These are phyloP conservation scores for Caenorhabditis uteleia DNA, from an alignment of 2,888 invertebrate species.

Conservation along the genomic window DNA sequence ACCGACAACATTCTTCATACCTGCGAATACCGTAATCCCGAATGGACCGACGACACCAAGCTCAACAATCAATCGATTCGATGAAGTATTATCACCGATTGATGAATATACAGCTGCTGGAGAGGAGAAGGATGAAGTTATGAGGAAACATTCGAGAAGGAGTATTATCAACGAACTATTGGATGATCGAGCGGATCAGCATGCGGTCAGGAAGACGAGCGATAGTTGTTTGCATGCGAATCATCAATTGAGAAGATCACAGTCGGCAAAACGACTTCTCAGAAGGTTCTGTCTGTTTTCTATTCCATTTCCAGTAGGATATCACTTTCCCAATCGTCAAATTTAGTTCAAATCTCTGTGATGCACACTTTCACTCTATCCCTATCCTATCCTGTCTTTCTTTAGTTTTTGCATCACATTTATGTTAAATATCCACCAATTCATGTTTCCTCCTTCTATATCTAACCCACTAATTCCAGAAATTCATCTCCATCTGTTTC, in stretches of 20 bases:
- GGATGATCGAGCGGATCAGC: slow-evolving; percentile 16
- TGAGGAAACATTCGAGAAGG: slow-evolving; percentile 1
- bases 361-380: too few species aligned
- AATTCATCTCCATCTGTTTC: slow-evolving; percentile 69
- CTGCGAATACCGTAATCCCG: not conserved
- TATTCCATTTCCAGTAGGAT: slow-evolving; percentile 1
- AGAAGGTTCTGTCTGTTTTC: too few species aligned
- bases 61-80: slow-evolving; percentile 25
- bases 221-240: slow-evolving; percentile 45
- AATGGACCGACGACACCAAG: slow-evolving; percentile 13
- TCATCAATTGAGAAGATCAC: slow-evolving; percentile 25
- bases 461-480: slow-evolving; percentile 47
- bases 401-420: slow-evolving; percentile 1
- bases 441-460: not conserved
- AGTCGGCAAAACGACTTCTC: slow-evolving; percentile 27
- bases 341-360: too few species aligned
- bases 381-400: too few species aligned
- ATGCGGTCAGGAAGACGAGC: slow-evolving; percentile 26
- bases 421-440: not conserved
- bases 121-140: not conserved
- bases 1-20: slow-evolving; percentile 26
- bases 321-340: not conserved
- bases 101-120: slow-evolving; percentile 26
- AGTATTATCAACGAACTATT: slow-evolving; percentile 23
- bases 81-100: slow-evolving; percentile 40